Evolutionary conservation across 2,888 invertebrate species (phyloP).

Genomic region (Sepioteuthis lessoniana): DNA sequence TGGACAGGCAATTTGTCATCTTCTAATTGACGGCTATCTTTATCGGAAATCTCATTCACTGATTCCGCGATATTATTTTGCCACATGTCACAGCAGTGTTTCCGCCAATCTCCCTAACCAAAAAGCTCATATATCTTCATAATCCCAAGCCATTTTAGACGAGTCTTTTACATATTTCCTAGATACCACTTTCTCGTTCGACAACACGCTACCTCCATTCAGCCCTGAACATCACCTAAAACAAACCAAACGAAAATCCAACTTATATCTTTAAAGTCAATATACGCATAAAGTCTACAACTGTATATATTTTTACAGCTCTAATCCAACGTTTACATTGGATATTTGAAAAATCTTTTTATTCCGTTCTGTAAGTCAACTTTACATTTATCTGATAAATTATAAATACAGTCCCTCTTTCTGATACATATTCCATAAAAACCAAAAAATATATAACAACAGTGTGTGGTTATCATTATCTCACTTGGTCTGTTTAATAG

Average conservation of each 20-base stretch:
- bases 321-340: neutral
- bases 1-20: neutral
- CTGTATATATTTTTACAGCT: neutral
- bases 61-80: neutral
- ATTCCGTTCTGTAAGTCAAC: neutral
- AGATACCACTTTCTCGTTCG: neutral
- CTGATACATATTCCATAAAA: no score
- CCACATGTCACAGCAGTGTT: neutral
- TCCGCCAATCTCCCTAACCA: neutral
- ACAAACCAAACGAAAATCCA: neutral
- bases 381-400: neutral
- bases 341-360: neutral
- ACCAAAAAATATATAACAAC: no score
- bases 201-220: neutral
- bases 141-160: neutral
- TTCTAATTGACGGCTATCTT: neutral
- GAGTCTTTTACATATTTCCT: neutral
- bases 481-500: no score
- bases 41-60: neutral
- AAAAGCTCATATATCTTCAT: neutral
- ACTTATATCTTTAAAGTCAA: neutral
- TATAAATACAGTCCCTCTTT: neutral
- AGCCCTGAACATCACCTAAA: neutral
- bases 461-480: no score
- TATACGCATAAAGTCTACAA: neutral